Evolutionary conservation across 2,113 vertebrate genomes (phyloP).

Genomic region (Lophius piscatorius): DNA sequence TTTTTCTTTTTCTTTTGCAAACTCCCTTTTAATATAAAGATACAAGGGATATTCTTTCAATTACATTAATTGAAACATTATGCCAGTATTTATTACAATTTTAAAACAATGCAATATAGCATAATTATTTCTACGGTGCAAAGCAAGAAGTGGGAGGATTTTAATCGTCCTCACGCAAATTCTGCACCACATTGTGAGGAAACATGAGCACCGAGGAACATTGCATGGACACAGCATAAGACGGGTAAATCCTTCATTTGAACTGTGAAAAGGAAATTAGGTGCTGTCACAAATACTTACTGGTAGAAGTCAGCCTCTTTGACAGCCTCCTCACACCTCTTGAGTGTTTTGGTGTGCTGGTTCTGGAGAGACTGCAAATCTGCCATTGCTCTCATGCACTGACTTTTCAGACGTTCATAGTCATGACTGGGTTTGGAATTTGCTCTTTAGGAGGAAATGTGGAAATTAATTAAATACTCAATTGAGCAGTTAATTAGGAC

Average conservation of each 20-base stretch:
- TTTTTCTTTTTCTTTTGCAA: slow-evolving; percentile 9
- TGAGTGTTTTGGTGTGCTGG: slow-evolving; percentile 95
- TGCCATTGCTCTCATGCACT: slow-evolving; percentile 96
- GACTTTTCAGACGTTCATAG: slow-evolving; percentile 94
- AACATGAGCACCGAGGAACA: slow-evolving; percentile 1
- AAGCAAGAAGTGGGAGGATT: slow-evolving; percentile 36
- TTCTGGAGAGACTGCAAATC: slow-evolving; percentile 95
- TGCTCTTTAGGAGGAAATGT: slow-evolving; percentile 79
- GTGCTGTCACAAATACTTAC: slow-evolving; percentile 78
- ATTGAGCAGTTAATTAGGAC: slow-evolving; percentile 20
- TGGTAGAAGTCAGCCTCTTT: slow-evolving; percentile 98
- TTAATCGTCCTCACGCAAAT: neutral
- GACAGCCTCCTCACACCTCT: slow-evolving; percentile 95
- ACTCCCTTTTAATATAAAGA: slow-evolving; percentile 36
- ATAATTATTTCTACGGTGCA: slow-evolving; percentile 49
- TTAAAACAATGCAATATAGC: slow-evolving; percentile 56
- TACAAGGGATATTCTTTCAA: slow-evolving; percentile 49
- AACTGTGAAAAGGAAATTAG: neutral
- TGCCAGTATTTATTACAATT: slow-evolving; percentile 25
- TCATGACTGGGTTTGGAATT: slow-evolving; percentile 94
- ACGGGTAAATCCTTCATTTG: slow-evolving; percentile 6
- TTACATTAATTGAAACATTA: slow-evolving; percentile 46
- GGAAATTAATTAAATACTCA: slow-evolving; percentile 44
- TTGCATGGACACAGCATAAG: neutral
- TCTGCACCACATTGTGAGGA: neutral